Evolutionary conservation across 2,113 vertebrate species (phyloP), one percentile per base, ranked within the genome.

Genomic region (Mellivora capensis): DNA sequence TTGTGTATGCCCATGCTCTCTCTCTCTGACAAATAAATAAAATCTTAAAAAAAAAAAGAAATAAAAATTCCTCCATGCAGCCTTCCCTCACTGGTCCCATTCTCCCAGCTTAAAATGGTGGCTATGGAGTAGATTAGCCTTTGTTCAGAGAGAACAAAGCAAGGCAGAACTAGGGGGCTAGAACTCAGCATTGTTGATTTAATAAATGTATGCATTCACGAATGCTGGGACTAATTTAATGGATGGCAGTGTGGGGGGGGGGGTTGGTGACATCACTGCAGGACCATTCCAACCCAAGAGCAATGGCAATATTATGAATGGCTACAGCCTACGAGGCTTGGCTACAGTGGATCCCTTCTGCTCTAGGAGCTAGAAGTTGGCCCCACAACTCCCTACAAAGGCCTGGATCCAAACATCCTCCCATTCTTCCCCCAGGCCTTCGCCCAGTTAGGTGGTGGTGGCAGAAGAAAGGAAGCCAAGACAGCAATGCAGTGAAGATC

Each of bases 381-480:
- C 23, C 76, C 80, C 11, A 14, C 27, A 25, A 87, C 21, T 87
- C 71, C 57, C 39, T 52, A n/a, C 12, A 72, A 88, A 79, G 74
- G 34, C 90, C 87, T 84, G 44, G 31, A 37, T 77, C 71, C 71
- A 87, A 85, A 79, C 47, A 77, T 44, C 84, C 86, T 69, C 47
- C 37, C 25, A 71, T 72, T 71, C 29, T 86, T 74, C 88, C 76
- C 76, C 59, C 14, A 85, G 54, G 47, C 76, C 61, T 42, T 86
- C 13, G 71, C 52, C 62, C 37, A 61, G 71, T 67, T 67, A 44
- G 83, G 87, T n/a, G 25, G 54, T n/a, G 14, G 37, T 54, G 62
- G 74, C 39, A 95, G 74, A n/a, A 89, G 69, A 97, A 96, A 96
- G 82, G 74, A 97, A 83, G 82, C 95, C 87, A 67, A 97, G 93